Evolutionary conservation across 2,888 invertebrate species (phyloP).

Genomic region (Leucophenga montana): DNA sequence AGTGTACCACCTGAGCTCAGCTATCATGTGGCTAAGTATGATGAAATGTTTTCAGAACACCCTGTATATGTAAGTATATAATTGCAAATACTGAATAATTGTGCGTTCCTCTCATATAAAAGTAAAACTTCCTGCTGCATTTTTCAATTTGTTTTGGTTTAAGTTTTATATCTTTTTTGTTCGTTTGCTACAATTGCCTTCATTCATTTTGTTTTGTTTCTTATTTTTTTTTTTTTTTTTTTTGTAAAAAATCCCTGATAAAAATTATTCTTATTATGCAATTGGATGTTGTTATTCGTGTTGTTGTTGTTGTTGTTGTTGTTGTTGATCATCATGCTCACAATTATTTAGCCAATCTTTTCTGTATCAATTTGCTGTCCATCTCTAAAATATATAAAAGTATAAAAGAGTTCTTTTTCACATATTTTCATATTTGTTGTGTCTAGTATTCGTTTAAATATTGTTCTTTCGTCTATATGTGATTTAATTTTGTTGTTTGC

Average conservation of each 20-base stretch:
- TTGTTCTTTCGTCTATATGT: slow-evolving; percentile 22
- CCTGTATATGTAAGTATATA: no score
- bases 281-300: slow-evolving; percentile 35
- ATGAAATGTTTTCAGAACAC: no score
- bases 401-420: slow-evolving; percentile 28
- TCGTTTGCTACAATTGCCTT: background rate
- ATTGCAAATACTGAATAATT: no score
- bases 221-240: slow-evolving; percentile 43
- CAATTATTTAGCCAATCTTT: slow-evolving; percentile 33
- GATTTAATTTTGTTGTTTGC: slow-evolving; percentile 4
- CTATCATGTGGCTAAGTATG: no score
- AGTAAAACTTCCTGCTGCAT: no score
- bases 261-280: slow-evolving; percentile 47
- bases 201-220: slow-evolving; percentile 19
- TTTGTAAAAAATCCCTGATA: slow-evolving; percentile 65
- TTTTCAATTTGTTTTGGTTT: no score
- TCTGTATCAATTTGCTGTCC: slow-evolving; percentile 44
- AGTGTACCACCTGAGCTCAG: no score
- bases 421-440: slow-evolving; percentile 5
- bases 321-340: slow-evolving; percentile 33
- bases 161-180: no score
- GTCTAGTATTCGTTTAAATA: slow-evolving; percentile 24
- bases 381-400: slow-evolving; percentile 34
- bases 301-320: slow-evolving; percentile 34
- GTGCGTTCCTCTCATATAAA: no score